A percentile compares a stretch with the other conserved stretches of the same genome.
phyloP scores from a whole-genome alignment of 2,113 vertebrate species.

The Propithecus coquereli region DNA sequence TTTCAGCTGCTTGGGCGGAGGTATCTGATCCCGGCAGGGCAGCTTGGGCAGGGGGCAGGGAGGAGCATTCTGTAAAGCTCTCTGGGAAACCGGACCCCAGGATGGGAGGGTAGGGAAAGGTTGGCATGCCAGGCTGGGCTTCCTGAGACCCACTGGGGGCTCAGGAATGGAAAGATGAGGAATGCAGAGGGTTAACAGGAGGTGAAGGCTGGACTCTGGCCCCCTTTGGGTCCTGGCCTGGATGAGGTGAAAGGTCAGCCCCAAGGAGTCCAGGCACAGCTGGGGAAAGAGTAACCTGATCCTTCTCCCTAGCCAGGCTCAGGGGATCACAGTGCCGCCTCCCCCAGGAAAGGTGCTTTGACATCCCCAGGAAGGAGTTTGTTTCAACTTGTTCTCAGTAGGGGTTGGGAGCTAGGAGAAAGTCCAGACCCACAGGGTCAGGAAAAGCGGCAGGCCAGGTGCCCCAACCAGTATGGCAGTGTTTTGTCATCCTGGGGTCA shows the following conservation, averaged over 20 bases:
- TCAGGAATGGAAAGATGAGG: constrained; percentile 41
- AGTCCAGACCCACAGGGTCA: constrained; percentile 35
- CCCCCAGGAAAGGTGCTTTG: constrained; percentile 75
- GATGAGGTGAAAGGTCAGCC: constrained; percentile 77
- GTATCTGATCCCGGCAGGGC: constrained; percentile 70
- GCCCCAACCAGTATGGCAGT: neutral
- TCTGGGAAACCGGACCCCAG: constrained; percentile 63
- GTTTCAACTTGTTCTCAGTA: constrained; percentile 60
- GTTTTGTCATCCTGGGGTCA: constrained; percentile 62
- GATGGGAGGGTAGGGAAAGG: constrained; percentile 46
- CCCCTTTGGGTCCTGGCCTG: constrained; percentile 72
- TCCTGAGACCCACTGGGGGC: constrained; percentile 40
- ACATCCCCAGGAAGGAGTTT: constrained; percentile 65
- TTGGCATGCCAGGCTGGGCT: constrained; percentile 30
- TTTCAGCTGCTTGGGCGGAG: constrained; percentile 77
- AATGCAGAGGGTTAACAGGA: constrained; percentile 71
- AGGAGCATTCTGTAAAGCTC: constrained; percentile 51
- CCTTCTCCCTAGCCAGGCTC: constrained; percentile 57
- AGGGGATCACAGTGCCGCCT: constrained; percentile 58
- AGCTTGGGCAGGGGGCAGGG: constrained; percentile 72
- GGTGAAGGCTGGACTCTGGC: constrained; percentile 59
- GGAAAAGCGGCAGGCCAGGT: constrained; percentile 22
- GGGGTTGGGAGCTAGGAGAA: neutral
- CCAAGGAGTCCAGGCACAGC: constrained; percentile 70
- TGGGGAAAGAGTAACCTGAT: constrained; percentile 71